phyloP scores from a whole-genome alignment of 1,140 invertebrate genomes.

The Pteromalus puparum region DNA sequence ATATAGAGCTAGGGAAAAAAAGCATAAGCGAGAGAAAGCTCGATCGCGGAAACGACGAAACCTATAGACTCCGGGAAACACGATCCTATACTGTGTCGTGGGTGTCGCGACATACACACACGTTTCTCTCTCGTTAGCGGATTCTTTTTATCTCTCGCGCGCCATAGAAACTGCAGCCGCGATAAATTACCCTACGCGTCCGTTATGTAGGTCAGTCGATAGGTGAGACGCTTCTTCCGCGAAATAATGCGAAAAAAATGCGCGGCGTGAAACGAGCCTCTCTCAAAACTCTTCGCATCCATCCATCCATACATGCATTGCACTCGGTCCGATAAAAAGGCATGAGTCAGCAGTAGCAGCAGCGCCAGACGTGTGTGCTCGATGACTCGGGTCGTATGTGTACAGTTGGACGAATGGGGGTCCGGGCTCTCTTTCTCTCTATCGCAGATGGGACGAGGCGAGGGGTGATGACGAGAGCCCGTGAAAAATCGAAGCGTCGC shows the following conservation, averaged over 20 bases:
- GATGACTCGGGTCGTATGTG: slow-evolving; percentile 54
- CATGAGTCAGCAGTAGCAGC: slow-evolving; percentile 44
- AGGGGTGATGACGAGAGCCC: slow-evolving; percentile 16
- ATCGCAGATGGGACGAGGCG: background rate
- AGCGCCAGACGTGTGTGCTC: slow-evolving; percentile 54
- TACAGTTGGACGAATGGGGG: slow-evolving; percentile 67
- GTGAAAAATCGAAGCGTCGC: slow-evolving; percentile 27
- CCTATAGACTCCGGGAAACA: background rate
- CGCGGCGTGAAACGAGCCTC: too few relatives aligned
- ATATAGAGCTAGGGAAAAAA: background rate
- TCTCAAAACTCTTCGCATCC: background rate
- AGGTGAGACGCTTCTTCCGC: too few relatives aligned
- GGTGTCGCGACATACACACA: too few relatives aligned
- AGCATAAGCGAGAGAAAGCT: background rate
- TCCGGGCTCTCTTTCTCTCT: background rate
- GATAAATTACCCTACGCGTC: too few relatives aligned
- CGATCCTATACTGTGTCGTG: background rate
- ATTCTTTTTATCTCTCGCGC: background rate
- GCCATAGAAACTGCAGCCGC: background rate
- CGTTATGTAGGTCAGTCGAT: too few relatives aligned
- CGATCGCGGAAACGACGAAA: background rate
- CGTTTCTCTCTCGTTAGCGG: background rate
- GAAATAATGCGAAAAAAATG: too few relatives aligned
- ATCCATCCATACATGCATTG: slow-evolving; percentile 18
- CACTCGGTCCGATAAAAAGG: slow-evolving; percentile 38